Evolutionary conservation across 2,888 invertebrate species (phyloP).

Genomic region (Pandemis corylana): DNA sequence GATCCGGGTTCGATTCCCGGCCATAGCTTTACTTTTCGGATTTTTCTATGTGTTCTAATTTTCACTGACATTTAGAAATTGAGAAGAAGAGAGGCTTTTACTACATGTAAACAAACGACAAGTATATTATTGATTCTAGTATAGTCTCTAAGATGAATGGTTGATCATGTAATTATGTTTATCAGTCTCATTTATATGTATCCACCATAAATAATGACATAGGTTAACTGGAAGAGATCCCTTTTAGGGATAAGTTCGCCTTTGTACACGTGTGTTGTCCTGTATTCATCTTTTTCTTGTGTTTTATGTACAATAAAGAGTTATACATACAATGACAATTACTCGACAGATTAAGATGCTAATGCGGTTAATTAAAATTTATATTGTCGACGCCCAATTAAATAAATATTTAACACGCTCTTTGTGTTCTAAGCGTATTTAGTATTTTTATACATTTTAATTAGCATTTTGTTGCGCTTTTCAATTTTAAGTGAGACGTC

Average conservation of each 20-base stretch:
- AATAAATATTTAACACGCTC: constrained; percentile 28
- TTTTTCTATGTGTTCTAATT: too few relatives aligned
- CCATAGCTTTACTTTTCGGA: too few relatives aligned
- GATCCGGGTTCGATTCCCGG: too few relatives aligned
- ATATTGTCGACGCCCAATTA: constrained; percentile 34
- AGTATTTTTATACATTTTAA: constrained; percentile 15
- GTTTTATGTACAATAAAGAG: too few relatives aligned
- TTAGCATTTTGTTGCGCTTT: constrained; percentile 7
- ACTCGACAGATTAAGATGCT: constrained; percentile 27
- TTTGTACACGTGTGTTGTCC: too few relatives aligned
- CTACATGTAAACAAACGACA: not conserved
- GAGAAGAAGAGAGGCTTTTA: not conserved
- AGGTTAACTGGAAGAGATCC: too few relatives aligned
- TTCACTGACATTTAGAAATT: too few relatives aligned
- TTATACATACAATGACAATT: too few relatives aligned
- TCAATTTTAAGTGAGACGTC: constrained; percentile 6
- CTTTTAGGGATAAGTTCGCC: too few relatives aligned
- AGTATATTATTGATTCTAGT: constrained; percentile 6
- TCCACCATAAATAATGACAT: constrained; percentile 33
- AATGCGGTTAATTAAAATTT: constrained; percentile 34
- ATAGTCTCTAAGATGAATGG: constrained; percentile 16
- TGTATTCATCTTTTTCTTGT: too few relatives aligned
- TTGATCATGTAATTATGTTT: constrained; percentile 25
- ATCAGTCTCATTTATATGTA: constrained; percentile 23
- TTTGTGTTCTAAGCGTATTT: not conserved